Base-by-base conservation (phyloP, 1,140 invertebrate species). In the Teleogryllus occipitalis region DNA sequence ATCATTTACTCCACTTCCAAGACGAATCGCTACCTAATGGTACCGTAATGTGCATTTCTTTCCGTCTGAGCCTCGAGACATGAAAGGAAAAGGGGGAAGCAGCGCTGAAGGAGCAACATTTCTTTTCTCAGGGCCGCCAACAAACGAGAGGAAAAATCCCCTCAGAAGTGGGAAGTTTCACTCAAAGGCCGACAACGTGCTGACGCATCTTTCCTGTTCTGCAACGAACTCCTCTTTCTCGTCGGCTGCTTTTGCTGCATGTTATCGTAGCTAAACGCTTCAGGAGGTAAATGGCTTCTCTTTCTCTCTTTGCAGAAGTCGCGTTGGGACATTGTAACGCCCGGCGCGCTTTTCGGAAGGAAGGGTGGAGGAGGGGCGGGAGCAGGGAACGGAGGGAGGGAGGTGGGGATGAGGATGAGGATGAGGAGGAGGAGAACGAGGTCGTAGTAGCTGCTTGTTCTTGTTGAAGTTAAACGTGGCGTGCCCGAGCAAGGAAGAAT, bases 1-100 rank as follows among this genome's bases (percentile, higher is more conserved):
- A 65, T 65, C 54, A 65, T 65, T 65, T 65, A 65, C 54, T 65
- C 18, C 54, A 18, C 54, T 65, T 18, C 54, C 2, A 65, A 65
- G 54, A 65, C 54, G 54, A 65, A 65, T 65, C 54, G 54, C 54
- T 65, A 65, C 54, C 54, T 65, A 65, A 65, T 65, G 54, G 54
- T 65, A 18, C 18, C 18, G 54, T 65, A 65, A 65, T 65, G 54
- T 18, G 54, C 54, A 65, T 65, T 65, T 65, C 54, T 65, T 65
- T 65, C 54, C 18, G 54, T 7, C 10, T 65, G 54, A 14, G 54
- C 54, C 54, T 18, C 54, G 54, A 65, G 54, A 65, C 54, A 65
- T 65, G 54, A 65, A 65, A 65, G 54, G 54, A 65, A 65, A 10
- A 18, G 54, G 18, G 54, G 18, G 54, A 18, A 65, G 18, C 18